phyloP scores from a whole-genome alignment of 2,888 invertebrate genomes.

The Aspidiotus rigidus region DNA sequence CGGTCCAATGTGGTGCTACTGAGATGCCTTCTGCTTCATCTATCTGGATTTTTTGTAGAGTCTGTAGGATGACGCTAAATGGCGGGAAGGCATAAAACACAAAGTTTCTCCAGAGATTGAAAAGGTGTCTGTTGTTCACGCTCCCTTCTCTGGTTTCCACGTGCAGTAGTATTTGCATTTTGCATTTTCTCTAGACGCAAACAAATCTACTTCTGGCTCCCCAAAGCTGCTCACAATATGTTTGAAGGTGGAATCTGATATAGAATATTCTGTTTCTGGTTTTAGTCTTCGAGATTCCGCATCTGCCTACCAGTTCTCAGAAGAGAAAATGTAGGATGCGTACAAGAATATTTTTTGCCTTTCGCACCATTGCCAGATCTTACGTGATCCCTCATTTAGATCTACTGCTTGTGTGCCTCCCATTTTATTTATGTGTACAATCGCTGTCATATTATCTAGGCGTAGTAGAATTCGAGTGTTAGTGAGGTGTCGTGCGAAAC shows the following conservation, averaged over 20 bases:
- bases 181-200: background rate
- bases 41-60: too few species aligned
- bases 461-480: background rate
- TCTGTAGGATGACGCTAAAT: background rate
- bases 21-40: too few species aligned
- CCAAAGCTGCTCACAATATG: background rate
- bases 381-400: background rate
- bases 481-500: background rate
- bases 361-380: background rate
- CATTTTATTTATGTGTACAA: background rate
- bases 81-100: background rate
- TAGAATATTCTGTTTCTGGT: background rate
- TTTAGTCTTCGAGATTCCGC: background rate
- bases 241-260: background rate
- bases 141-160: background rate
- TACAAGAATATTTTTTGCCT: background rate
- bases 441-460: background rate
- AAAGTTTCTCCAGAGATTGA: background rate
- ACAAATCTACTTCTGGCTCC: background rate
- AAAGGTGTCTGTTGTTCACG: background rate
- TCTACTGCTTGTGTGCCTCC: background rate
- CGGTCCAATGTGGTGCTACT: background rate
- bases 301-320: background rate
- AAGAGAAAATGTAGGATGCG: background rate
- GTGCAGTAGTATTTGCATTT: background rate